Evolutionary conservation across 2,888 invertebrate species (phyloP).

Genomic region (Conus canariensis): DNA sequence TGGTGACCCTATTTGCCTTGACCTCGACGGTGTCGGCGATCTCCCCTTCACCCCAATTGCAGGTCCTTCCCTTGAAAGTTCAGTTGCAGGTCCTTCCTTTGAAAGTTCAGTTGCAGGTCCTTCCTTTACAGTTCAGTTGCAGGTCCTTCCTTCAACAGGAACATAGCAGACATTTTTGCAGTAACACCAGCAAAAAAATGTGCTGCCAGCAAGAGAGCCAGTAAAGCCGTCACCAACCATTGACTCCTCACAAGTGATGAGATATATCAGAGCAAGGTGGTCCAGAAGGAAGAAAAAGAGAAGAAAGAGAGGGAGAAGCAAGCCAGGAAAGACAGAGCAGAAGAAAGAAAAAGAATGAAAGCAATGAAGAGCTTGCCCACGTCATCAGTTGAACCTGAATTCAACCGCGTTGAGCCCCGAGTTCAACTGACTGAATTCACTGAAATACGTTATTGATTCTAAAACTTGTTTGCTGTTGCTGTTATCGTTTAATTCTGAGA

Average conservation of each 20-base stretch:
- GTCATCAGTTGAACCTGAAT: background rate
- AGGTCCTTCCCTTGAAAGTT: too few species aligned
- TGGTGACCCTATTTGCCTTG: background rate
- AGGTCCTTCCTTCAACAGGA: background rate
- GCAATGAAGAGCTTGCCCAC: background rate
- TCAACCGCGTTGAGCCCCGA: background rate
- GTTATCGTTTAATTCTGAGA: background rate
- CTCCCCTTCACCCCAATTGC: background rate
- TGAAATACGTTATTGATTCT: background rate
- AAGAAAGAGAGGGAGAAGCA: constrained; percentile 6
- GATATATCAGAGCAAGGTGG: background rate
- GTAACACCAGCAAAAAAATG: background rate
- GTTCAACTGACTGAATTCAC: constrained; percentile 1
- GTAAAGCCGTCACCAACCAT: background rate
- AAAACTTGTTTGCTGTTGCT: background rate
- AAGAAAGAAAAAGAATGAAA: background rate
- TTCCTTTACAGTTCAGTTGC: background rate
- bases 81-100: too few species aligned
- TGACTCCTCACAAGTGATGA: background rate
- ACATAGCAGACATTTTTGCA: background rate
- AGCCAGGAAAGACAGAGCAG: background rate
- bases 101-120: too few species aligned
- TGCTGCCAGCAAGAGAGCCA: background rate
- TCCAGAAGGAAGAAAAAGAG: constrained; percentile 10
- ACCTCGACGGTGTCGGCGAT: background rate